A percentile compares a stretch with the other conserved stretches of the same genome.
phyloP scores from a whole-genome alignment of 2,888 invertebrate species.

The Gryllus longicercus region DNA sequence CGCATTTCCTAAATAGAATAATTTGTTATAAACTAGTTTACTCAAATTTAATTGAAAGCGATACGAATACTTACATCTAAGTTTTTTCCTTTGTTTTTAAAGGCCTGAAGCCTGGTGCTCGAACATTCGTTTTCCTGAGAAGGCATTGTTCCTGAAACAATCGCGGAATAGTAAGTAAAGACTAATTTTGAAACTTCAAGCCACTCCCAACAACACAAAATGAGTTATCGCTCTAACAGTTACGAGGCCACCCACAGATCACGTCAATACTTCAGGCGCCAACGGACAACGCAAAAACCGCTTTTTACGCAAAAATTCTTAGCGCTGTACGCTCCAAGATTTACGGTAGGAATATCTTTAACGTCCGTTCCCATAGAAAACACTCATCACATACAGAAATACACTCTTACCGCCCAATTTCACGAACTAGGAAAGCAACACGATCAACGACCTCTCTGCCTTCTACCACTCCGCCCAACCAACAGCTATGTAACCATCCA shows the following conservation, averaged over 20 bases:
- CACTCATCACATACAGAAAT: background rate
- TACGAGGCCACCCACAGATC: too few species aligned
- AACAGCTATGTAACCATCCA: background rate
- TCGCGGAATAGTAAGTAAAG: background rate
- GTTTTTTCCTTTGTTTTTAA: constrained; percentile 76
- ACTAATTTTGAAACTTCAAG: too few species aligned
- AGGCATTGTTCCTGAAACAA: constrained; percentile 52
- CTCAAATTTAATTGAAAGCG: background rate
- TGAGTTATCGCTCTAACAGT: too few species aligned
- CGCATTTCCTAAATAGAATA: constrained; percentile 69
- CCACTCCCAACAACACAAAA: too few species aligned
- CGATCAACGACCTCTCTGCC: background rate
- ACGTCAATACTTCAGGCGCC: too few species aligned
- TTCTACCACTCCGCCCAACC: background rate
- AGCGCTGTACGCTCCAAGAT: too few species aligned
- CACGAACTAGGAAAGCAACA: background rate
- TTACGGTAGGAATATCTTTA: too few species aligned
- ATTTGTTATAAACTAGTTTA: background rate
- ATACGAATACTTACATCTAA: constrained; percentile 58
- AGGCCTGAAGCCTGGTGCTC: constrained; percentile 60
- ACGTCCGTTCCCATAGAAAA: too few species aligned
- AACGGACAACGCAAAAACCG: too few species aligned
- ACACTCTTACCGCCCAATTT: background rate
- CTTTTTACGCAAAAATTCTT: too few species aligned
- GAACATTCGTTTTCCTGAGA: constrained; percentile 51